Base-by-base conservation (phyloP, 1,140 invertebrate species). In the Mylabris phalerata region DNA sequence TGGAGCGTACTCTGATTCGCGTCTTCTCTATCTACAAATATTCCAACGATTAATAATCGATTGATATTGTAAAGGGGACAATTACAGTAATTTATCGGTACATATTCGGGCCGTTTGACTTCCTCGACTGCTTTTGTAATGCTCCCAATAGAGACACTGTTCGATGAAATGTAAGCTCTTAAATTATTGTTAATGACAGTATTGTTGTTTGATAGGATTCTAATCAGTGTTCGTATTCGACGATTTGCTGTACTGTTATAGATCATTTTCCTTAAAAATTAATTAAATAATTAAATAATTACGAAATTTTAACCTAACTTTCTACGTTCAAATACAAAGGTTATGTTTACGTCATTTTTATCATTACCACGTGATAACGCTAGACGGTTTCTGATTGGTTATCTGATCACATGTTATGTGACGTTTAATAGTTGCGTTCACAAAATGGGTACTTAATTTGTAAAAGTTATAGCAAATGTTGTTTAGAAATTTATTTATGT, bases 51-150 rank as follows among this genome's bases (percentile, higher is more conserved):
- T 10, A 11, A 10, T 42, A n/a, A 7, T 9, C 11, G 41, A n/a
- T 1, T 19, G 19, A n/a, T 42, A 42, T n/a, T 42, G 0, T 4
- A 9, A 42, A 10, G 11, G 41, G 1, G 19, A 19, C 3, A 3
- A 85, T 85, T 79, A 92, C 90, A 80, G 72, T 93, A 94, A 69
- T 89, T 86, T 68, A 80, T 77, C 4, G 93, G 93, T 13, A 95
- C 88, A 72, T 91, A 84, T 76, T 93, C 86, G 38, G 84, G 81
- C 73, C 84, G 79, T 69, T 82, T 82, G 2, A 88, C 79, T 50
- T 75, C 62, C 57, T 75, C 81, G 1, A 92, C 75, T 32, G 78
- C 75, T 67, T 87, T 89, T 9, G 79, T 82, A 50, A 92, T 81
- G 75, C 86, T 84, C 48, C 87, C 90, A 69, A 94, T 91, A 25